Evolutionary conservation across 1,140 invertebrate genomes (phyloP).

Genomic region (Aphaenogaster floridana): DNA sequence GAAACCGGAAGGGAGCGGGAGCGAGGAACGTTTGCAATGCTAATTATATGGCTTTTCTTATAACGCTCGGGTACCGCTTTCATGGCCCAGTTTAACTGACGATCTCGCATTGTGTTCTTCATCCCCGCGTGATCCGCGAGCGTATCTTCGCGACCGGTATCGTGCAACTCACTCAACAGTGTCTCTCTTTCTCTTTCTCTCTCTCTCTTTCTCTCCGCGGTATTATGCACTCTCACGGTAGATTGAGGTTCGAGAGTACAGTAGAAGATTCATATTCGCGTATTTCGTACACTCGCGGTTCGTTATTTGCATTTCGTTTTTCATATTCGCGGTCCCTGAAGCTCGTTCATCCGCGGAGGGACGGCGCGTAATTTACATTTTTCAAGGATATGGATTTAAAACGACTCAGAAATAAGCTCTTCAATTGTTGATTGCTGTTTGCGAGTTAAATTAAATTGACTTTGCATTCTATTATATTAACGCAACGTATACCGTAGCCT

Average conservation of each 20-base stretch:
- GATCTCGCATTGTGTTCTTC: conserved; percentile 59
- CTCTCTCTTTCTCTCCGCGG: neutral
- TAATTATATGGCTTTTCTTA: conserved; percentile 66
- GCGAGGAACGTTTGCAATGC: conserved; percentile 55
- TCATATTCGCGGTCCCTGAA: neutral
- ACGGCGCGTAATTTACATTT: neutral
- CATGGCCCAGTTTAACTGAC: conserved; percentile 59
- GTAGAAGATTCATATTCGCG: conserved; percentile 27
- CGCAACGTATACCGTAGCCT: neutral
- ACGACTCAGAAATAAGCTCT: neutral
- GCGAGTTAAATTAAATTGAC: neutral
- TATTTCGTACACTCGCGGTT: conserved; percentile 23
- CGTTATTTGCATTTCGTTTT: conserved; percentile 27
- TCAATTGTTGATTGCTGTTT: conserved; percentile 3
- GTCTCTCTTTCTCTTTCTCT: neutral
- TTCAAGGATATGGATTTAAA: neutral
- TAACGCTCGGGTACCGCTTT: conserved; percentile 55
- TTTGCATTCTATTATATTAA: neutral
- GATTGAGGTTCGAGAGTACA: conserved; percentile 14
- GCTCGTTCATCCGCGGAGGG: neutral
- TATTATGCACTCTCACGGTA: conserved; percentile 46
- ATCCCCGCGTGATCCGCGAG: conserved; percentile 39
- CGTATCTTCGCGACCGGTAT: conserved; percentile 46
- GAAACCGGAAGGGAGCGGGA: conserved; percentile 9
- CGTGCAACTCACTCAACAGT: conserved; percentile 17